Percentiles rank a stretch among this genome's conserved stretches.
Conservation (phyloP, 1,140 invertebrate genomes). For the Yoshiicerus persimilis region DNA sequence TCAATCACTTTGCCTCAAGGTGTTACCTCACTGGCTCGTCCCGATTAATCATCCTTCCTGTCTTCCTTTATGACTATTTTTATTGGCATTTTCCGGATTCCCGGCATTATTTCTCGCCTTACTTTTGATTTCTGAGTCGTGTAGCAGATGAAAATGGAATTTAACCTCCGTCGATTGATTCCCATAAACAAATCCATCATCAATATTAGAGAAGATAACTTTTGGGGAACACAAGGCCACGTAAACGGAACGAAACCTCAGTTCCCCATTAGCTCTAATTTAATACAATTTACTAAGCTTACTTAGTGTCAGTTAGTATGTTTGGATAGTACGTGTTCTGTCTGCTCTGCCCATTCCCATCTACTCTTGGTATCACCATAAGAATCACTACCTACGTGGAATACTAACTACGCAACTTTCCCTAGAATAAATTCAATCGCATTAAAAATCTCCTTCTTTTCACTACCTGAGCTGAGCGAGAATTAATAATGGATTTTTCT, state of each 20-base stretch:
- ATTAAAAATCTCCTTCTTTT: background rate
- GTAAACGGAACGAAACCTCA: background rate
- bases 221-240: background rate
- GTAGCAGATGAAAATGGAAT: background rate
- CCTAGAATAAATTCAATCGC: background rate
- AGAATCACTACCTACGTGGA: background rate
- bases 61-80: conserved; percentile 14
- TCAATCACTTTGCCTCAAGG: conserved; percentile 34
- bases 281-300: background rate
- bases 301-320: background rate
- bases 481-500: background rate
- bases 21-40: background rate
- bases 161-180: background rate
- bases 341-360: background rate
- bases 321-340: background rate
- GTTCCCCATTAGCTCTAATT: background rate
- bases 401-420: background rate
- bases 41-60: conserved; percentile 37
- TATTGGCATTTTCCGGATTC: background rate
- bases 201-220: background rate
- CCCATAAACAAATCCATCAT: background rate
- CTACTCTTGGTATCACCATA: background rate
- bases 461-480: background rate
- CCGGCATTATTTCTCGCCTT: background rate
- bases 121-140: background rate